These are phyloP conservation scores for Drosophila colorata DNA, from an alignment of 2,888 invertebrate genomes.

Conservation along the genomic window DNA sequence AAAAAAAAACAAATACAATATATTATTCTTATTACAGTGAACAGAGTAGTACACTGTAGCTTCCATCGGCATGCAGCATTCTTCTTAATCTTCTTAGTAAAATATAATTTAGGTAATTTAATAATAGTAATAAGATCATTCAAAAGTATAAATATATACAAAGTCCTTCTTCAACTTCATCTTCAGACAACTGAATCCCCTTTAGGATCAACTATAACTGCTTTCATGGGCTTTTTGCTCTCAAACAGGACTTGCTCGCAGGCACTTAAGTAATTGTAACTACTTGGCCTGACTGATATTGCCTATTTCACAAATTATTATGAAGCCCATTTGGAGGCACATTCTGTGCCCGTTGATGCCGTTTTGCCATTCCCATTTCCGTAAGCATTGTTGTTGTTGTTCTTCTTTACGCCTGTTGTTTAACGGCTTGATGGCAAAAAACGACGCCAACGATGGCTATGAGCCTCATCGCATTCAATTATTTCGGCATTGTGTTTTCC, in stretches of 20 bases:
- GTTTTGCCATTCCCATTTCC: slow-evolving; percentile 38
- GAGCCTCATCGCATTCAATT: slow-evolving; percentile 81
- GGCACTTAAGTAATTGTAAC: slow-evolving; percentile 81
- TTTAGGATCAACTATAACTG: slow-evolving; percentile 33
- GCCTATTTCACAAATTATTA: slow-evolving; percentile 80
- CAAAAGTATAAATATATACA: background rate
- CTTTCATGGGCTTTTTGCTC: slow-evolving; percentile 8
- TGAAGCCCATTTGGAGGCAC: slow-evolving; percentile 76
- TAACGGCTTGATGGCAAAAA: slow-evolving; percentile 79
- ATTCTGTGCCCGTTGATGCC: slow-evolving; percentile 47
- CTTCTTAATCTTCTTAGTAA: background rate
- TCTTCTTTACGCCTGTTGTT: slow-evolving; percentile 74
- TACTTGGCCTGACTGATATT: slow-evolving; percentile 77
- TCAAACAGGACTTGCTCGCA: slow-evolving; percentile 27
- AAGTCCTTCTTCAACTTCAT: background rate
- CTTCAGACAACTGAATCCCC: background rate
- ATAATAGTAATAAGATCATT: background rate
- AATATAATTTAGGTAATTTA: background rate
- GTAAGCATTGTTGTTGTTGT: slow-evolving; percentile 32
- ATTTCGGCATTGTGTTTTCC: slow-evolving; percentile 75
- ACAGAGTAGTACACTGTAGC: too few species aligned
- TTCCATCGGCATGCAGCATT: too few species aligned
- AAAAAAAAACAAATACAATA: too few species aligned
- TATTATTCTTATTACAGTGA: too few species aligned
- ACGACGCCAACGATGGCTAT: slow-evolving; percentile 70